These are phyloP conservation scores for Punctoribates punctum DNA, from an alignment of 2,888 invertebrate genomes.

Conservation along the genomic window DNA sequence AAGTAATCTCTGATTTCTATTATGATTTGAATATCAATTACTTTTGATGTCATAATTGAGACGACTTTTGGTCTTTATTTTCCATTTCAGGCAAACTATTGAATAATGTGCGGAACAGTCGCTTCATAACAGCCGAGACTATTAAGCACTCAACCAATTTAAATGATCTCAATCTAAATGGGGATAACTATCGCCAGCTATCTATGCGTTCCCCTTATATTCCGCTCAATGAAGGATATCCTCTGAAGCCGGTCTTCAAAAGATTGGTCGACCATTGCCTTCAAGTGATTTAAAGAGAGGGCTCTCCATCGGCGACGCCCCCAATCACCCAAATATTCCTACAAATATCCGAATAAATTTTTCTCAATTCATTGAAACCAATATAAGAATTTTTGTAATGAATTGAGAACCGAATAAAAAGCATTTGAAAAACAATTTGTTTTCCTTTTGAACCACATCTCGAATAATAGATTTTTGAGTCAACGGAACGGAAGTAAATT, in stretches of 20 bases:
- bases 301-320: neutral
- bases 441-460: too few relatives aligned
- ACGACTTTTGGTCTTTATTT: neutral
- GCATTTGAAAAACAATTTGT: too few relatives aligned
- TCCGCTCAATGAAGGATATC: conserved; percentile 6
- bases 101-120: neutral
- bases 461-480: too few relatives aligned
- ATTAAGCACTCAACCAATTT: neutral
- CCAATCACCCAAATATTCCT: too few relatives aligned
- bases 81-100: neutral
- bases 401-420: too few relatives aligned
- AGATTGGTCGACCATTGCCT: neutral
- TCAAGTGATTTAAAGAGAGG: neutral
- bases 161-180: neutral
- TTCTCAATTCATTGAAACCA: too few relatives aligned
- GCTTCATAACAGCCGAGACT: neutral
- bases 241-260: neutral
- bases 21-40: too few relatives aligned
- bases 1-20: too few relatives aligned
- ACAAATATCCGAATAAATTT: too few relatives aligned
- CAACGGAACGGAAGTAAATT: too few relatives aligned
- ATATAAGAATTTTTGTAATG: too few relatives aligned
- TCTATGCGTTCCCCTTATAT: conserved; percentile 13
- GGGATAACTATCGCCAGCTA: neutral
- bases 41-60: too few relatives aligned